Base-by-base conservation (phyloP, 2,797 vertebrate species). In the Tachyglossus aculeatus region DNA sequence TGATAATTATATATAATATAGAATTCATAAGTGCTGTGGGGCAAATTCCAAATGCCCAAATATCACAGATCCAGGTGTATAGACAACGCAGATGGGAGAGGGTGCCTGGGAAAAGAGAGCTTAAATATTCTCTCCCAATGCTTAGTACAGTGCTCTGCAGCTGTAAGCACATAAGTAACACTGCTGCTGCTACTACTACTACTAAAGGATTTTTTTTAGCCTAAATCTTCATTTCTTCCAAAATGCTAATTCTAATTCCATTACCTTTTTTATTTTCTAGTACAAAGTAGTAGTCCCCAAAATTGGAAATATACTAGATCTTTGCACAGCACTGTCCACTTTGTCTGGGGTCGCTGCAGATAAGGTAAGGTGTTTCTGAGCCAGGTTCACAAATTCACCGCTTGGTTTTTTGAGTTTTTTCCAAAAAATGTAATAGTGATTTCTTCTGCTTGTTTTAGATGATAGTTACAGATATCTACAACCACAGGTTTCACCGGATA, bases 401-500 rank as follows among this genome's bases (percentile, higher is more conserved):
- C 44, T 73, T 34, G 82, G 32, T 37, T 40, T 68, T 69, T 77
- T 60, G 62, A 66, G 9, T 29, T 2, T 15, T 66, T 7, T 63
- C 82, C 84, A 84, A 59, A 47, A 71, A 72, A 77, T 56, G 76
- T 72, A 86, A 85, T 83, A 68, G 39, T 66, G 53, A 41, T 81
- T 66, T 5, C 48, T 59, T 68, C 19, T 19, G 0, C 88, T 91
- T 88, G 53, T 88, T 93, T 78, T 82, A 95, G 94, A 94, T 95
- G 94, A 95, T 99, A 87, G 98, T 99, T 83, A 99, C 97, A 10
- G 97, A 99, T 88, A 98, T 99, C 90, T 99, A 99, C 93, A 99
- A 98, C 93, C 98, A 99, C 89, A 95, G 96, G 62, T 99, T 99
- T 90, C 97, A 99, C 83, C 95, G 97, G 77, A 99, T 99, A 93